Percentiles rank a stretch among this genome's conserved stretches.
These are phyloP conservation scores for Eledona agricola DNA, from an alignment of 2,888 invertebrate genomes.

Conservation along the genomic window DNA sequence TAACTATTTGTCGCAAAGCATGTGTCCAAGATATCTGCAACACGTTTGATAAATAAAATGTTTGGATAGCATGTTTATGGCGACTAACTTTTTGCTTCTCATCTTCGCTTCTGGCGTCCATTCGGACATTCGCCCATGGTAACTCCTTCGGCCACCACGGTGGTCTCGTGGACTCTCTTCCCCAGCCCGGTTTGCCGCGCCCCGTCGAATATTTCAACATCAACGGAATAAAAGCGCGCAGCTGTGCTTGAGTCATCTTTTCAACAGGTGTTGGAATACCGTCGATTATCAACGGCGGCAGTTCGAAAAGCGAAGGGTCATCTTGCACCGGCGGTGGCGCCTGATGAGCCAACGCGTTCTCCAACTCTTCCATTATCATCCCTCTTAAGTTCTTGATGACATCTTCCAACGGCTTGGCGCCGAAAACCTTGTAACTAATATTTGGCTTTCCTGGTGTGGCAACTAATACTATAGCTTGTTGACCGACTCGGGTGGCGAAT, in stretches of 20 bases:
- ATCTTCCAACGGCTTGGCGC: slow-evolving; percentile 96
- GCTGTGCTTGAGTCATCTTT: slow-evolving; percentile 98
- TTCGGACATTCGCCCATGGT: slow-evolving; percentile 97
- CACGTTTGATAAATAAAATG: slow-evolving; percentile 20
- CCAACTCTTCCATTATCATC: slow-evolving; percentile 95
- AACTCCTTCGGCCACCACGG: slow-evolving; percentile 99
- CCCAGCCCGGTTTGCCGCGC: slow-evolving; percentile 98
- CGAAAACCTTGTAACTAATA: slow-evolving; percentile 95
- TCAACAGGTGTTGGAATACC: slow-evolving; percentile 98
- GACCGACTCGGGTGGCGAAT: slow-evolving; percentile 95
- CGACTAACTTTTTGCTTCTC: slow-evolving; percentile 90
- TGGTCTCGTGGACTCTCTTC: slow-evolving; percentile 92
- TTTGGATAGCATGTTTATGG: background rate
- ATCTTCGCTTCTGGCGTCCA: slow-evolving; percentile 95
- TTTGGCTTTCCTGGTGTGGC: slow-evolving; percentile 96
- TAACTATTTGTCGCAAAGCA: slow-evolving; percentile 93
- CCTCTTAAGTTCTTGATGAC: slow-evolving; percentile 90
- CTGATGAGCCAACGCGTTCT: slow-evolving; percentile 92
- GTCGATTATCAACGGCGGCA: slow-evolving; percentile 95
- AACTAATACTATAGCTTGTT: slow-evolving; percentile 95
- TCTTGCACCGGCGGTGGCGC: slow-evolving; percentile 87
- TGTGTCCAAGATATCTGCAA: slow-evolving; percentile 97
- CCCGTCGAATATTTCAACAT: slow-evolving; percentile 98
- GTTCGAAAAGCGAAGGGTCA: slow-evolving; percentile 92
- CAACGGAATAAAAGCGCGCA: slow-evolving; percentile 94